phyloP scores from a whole-genome alignment of 2,797 vertebrate genomes.

The Adrianichthys oophorus region DNA sequence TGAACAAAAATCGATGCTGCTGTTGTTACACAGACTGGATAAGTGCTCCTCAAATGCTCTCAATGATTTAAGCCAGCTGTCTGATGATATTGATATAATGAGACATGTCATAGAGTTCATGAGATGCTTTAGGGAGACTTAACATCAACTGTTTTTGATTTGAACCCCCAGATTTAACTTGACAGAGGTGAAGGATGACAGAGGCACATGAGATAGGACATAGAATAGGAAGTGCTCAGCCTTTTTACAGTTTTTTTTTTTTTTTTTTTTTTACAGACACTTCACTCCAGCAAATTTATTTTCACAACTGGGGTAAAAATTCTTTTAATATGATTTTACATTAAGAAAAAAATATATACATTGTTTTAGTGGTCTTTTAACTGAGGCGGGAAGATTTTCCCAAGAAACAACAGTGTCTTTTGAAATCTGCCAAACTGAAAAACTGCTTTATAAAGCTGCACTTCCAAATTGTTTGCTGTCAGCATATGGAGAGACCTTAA shows the following conservation, averaged over 20 bases:
- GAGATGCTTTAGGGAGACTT: slow-evolving; percentile 37
- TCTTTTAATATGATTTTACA: too few species aligned
- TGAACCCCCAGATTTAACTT: slow-evolving; percentile 35
- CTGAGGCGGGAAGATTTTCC: too few species aligned
- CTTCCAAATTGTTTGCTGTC: slow-evolving; percentile 19
- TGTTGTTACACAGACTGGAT: slow-evolving; percentile 1
- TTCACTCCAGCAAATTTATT: too few species aligned
- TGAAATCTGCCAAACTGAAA: slow-evolving; percentile 16
- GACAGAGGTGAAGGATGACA: slow-evolving; percentile 35
- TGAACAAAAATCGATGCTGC: slow-evolving; percentile 3
- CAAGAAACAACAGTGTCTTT: too few species aligned
- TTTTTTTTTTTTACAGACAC: too few species aligned
- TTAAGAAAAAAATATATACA: too few species aligned
- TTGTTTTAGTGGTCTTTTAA: too few species aligned
- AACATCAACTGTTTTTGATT: slow-evolving; percentile 39
- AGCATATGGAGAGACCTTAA: slow-evolving; percentile 16
- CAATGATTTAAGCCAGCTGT: slow-evolving; percentile 42
- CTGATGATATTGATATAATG: slow-evolving; percentile 54
- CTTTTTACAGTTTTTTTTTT: too few species aligned
- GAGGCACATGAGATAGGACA: slow-evolving; percentile 10
- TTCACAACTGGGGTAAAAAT: too few species aligned
- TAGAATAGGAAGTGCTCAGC: slow-evolving; percentile 2
- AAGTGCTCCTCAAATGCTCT: slow-evolving; percentile 23
- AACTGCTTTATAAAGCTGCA: slow-evolving; percentile 20
- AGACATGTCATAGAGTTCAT: slow-evolving; percentile 32